Conservation (phyloP, 2,888 invertebrate species). For the Elegia similella region DNA sequence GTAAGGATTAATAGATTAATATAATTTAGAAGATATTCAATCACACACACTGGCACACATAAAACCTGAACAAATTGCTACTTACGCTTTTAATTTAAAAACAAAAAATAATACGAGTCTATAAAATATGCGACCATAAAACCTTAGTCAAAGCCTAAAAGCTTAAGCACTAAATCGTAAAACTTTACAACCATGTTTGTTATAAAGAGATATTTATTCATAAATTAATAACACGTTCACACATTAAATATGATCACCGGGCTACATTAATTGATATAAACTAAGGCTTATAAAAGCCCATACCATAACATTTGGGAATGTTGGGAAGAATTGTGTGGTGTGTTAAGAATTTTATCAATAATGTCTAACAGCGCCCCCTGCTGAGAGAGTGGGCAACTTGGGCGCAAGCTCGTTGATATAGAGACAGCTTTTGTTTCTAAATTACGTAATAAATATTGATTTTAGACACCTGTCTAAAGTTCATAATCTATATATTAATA, state of each 20-base stretch:
- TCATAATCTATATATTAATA: too few species aligned
- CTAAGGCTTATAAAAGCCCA: conserved; percentile 44
- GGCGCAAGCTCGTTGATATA: conserved; percentile 29
- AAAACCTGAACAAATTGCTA: too few species aligned
- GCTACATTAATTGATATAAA: conserved; percentile 28
- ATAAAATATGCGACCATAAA: too few species aligned
- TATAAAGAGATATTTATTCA: not conserved
- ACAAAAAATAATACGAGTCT: too few species aligned
- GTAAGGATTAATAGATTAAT: too few species aligned
- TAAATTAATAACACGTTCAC: not conserved
- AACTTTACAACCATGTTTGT: not conserved
- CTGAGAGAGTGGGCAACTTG: conserved; percentile 33
- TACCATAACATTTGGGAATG: conserved; percentile 57
- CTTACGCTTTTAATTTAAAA: too few species aligned
- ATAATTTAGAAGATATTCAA: too few species aligned
- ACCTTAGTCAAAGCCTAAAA: not conserved
- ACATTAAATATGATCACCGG: conserved; percentile 10
- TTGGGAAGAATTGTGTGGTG: conserved; percentile 57
- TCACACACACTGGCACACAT: too few species aligned
- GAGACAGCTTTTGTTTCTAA: conserved; percentile 26
- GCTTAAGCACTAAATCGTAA: not conserved
- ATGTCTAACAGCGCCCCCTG: conserved; percentile 50
- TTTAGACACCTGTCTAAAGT: too few species aligned
- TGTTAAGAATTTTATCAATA: conserved; percentile 73
- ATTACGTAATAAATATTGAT: conserved; percentile 19